Base-by-base conservation (phyloP, 2,113 vertebrate genomes). In the Ceyx melanurus region DNA sequence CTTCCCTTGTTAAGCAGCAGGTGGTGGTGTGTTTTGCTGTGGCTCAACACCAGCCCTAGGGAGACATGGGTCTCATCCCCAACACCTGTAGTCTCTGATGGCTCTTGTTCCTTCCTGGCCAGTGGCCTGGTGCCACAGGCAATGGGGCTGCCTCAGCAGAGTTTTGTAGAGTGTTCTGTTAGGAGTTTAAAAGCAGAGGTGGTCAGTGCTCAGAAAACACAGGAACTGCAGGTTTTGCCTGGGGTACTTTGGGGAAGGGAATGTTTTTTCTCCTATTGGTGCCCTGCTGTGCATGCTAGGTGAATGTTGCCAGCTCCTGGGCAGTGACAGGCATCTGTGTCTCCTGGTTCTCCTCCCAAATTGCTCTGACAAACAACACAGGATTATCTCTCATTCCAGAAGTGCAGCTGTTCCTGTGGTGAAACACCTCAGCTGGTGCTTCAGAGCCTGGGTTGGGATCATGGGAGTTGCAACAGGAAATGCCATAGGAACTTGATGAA, bases 321-420 rank as follows among this genome's bases (percentile, higher is more conserved):
- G 66, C 82, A 65, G 17, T 8, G 7, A 25, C n/a, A 67, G 60
- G 35, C 20, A 28, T 46, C 61, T 0, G 1, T 13, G n/a, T 18
- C 57, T 54, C 57, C 31, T 10, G 0, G 54, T 84, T 66, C 23
- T 82, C 37, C 13, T 37, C 57, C 18, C 7, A 10, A 9, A 66
- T n/a, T 2, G 0, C 21, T 54, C 42, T 0, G 0, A 43, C 50
- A 68, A 85, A n/a, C 4, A 4, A 1, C 3, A 3, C 31, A 4
- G 54, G 54, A 54, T 17, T 10, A 7, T 58, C 35, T 20, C 48
- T 51, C 17, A 2, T 3, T 62, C 18, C 58, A 26, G 54, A 85
- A 5, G 13, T 5, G 0, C 19, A 11, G 68, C 33, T 13, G 19
- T 21, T 67, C 51, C 45, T 17, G 31, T 35, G 57, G 18, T 2